Base-by-base conservation (phyloP, 2,113 vertebrate species). In the Amazona vittata region DNA sequence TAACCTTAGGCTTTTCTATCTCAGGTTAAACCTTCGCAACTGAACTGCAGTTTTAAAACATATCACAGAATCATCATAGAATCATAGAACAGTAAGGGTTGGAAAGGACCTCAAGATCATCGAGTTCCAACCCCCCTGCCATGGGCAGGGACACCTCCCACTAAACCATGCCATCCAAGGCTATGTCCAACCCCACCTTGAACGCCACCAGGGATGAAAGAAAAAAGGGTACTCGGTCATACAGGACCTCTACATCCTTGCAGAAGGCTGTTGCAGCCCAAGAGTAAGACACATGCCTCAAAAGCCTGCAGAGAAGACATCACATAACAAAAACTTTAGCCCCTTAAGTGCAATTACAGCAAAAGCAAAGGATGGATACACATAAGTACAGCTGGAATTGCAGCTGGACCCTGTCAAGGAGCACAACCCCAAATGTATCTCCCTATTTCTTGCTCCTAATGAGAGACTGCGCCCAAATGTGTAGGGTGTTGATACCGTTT, bases 391-490 rank as follows among this genome's bases (percentile, higher is more conserved):
- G 21, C 44, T 75, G 46, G 60, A 87, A 78, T 39, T 59, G 50
- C 46, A 89, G 52, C 35, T 50, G 49, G 47, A 80, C 28, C 41
- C 33, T 1, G 1, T 25, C 21, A 74, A 35, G 63, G 26, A 94
- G 55, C 22, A 57, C 43, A 75, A 35, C 3, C 18, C 33, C 10
- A 18, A 29, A 1, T 31, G 5, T 8, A 50, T 46, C 28, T 92
- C 52, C 29, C 28, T 59, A 7, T 50, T 95, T 92, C 64, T 86
- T 70, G 29, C 26, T 89, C 47, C 52, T 71, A 71, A 55, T 15
- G 5, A 71, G 12, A 80, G 24, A 26, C 33, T 19, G 16, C n/a
- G 12, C 13, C 15, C 64, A 78, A 89, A 59, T 0, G 0, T 1
- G 5, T 10, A 20, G 7, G 8, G 4, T 22, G 3, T 60, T 91